Percentiles rank a stretch among this genome's conserved stretches.
These are phyloP conservation scores for Scaptomyza reducta DNA, from an alignment of 2,888 invertebrate species.

Conservation along the genomic window DNA sequence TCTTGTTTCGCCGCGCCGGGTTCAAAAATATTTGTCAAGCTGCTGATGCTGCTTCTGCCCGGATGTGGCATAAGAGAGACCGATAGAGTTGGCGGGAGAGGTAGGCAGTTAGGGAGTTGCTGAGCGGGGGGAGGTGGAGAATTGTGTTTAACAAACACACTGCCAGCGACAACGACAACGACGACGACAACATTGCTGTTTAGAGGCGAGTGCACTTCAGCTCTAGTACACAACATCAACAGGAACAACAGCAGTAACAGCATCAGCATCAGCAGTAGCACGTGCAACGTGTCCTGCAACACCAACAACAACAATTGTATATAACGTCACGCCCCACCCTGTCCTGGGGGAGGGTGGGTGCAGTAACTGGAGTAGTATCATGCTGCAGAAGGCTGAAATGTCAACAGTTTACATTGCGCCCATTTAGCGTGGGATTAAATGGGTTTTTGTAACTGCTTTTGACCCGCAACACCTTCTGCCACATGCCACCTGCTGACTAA, in stretches of 20 bases:
- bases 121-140: slow-evolving; percentile 20
- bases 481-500: neutral
- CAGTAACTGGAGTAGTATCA: slow-evolving; percentile 52
- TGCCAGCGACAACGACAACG: slow-evolving; percentile 17
- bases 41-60: slow-evolving; percentile 23
- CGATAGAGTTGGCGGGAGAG: neutral
- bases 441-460: slow-evolving; percentile 67
- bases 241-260: slow-evolving; percentile 22
- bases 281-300: slow-evolving; percentile 54
- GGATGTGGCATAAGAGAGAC: neutral
- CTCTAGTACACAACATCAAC: slow-evolving; percentile 17
- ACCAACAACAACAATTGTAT: slow-evolving; percentile 44
- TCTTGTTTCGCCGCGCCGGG: slow-evolving; percentile 42
- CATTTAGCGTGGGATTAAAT: slow-evolving; percentile 78
- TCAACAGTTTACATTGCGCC: slow-evolving; percentile 77
- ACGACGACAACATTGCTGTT: slow-evolving; percentile 58
- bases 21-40: slow-evolving; percentile 70
- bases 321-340: slow-evolving; percentile 26
- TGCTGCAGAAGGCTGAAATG: slow-evolving; percentile 69
- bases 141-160: slow-evolving; percentile 74
- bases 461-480: slow-evolving; percentile 39
- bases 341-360: neutral
- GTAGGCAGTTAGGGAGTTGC: neutral
- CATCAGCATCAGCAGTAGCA: slow-evolving; percentile 34
- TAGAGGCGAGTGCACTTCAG: slow-evolving; percentile 67